A percentile compares a stretch with the other conserved stretches of the same genome.
Evolutionary conservation across 2,888 invertebrate genomes (phyloP).

Genomic region (Ormia ochracea): DNA sequence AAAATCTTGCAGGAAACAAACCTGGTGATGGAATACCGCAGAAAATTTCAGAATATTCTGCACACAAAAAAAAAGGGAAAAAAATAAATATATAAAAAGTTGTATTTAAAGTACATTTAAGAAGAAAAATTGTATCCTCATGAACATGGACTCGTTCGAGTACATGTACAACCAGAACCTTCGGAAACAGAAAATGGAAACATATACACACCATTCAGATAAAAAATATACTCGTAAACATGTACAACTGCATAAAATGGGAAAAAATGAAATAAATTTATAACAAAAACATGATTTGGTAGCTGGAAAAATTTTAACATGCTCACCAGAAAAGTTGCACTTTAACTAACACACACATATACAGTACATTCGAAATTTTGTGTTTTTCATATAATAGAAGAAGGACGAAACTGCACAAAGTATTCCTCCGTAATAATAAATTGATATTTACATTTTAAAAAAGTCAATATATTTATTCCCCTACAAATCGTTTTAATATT

Average conservation of each 20-base stretch:
- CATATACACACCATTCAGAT: neutral
- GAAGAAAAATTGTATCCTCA: conserved; percentile 13
- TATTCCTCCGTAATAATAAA: neutral
- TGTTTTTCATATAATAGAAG: neutral
- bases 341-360: neutral
- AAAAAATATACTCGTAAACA: neutral
- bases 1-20: conserved; percentile 51
- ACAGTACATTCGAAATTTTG: neutral
- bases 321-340: neutral
- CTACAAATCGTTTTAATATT: too few relatives aligned
- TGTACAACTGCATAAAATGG: conserved; percentile 16
- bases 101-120: conserved; percentile 32
- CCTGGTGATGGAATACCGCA: conserved; percentile 45
- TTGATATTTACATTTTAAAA: neutral
- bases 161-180: conserved; percentile 14
- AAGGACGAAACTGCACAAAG: neutral
- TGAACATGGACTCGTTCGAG: neutral
- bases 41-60: conserved; percentile 47
- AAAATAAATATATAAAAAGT: conserved; percentile 36
- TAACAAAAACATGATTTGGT: conserved; percentile 63
- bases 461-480: too few relatives aligned
- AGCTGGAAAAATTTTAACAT: conserved; percentile 57
- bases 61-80: too few relatives aligned
- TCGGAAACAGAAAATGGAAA: conserved; percentile 47
- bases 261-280: conserved; percentile 62